Conservation (phyloP, 2,113 vertebrate species). For the Rhinopomastus cyanomelas region DNA sequence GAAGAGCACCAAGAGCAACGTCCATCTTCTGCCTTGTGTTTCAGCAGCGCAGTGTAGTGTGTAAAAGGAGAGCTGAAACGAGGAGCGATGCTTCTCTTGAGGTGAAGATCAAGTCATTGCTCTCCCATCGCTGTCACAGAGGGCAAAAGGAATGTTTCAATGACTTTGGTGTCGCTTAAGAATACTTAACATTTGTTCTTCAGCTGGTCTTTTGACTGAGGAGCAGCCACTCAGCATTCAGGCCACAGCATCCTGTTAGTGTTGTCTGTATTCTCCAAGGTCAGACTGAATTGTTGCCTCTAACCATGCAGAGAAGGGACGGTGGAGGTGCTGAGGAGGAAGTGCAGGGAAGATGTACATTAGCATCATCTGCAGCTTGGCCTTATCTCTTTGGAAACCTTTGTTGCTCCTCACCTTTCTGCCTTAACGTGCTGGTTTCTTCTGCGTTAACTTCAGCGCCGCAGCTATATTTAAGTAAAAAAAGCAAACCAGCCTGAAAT, state of each 20-base stretch:
- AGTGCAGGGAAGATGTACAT: neutral
- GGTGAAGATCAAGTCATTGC: neutral
- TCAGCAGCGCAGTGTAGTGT: rapidly evolving
- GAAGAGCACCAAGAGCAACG: neutral
- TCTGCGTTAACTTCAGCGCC: neutral
- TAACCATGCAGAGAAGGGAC: neutral
- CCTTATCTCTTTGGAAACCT: neutral
- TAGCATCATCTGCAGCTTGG: neutral
- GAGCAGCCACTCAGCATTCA: constrained; percentile 12
- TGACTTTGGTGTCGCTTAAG: neutral
- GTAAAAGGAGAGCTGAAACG: neutral
- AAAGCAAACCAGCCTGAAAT: neutral
- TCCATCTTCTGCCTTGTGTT: neutral
- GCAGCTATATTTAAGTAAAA: neutral
- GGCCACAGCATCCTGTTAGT: neutral
- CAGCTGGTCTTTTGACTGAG: neutral
- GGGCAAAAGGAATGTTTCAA: neutral
- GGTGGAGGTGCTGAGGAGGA: neutral
- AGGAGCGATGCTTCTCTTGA: neutral
- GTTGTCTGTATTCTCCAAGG: neutral
- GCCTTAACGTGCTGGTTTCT: neutral
- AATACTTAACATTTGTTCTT: neutral
- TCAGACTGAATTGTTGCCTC: constrained; percentile 39
- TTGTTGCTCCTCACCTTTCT: neutral
- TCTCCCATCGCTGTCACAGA: neutral